Evolutionary conservation across 2,113 vertebrate species (phyloP).

Genomic region (Apodemus speciosus): DNA sequence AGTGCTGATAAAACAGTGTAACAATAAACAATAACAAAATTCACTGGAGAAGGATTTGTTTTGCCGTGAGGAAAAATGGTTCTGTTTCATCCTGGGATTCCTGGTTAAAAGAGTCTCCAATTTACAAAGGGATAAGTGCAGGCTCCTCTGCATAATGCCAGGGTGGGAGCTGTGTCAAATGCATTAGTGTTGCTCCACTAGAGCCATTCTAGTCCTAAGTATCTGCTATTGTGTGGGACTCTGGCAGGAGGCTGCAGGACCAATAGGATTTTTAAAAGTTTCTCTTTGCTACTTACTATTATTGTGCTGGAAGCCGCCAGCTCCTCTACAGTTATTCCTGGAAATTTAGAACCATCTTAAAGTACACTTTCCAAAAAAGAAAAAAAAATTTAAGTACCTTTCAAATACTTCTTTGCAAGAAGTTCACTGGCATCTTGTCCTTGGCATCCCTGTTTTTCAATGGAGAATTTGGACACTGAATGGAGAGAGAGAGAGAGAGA

Average conservation of each 20-base stretch:
- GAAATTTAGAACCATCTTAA: slow-evolving; percentile 72
- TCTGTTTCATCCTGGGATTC: slow-evolving; percentile 89
- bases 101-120: slow-evolving; percentile 89
- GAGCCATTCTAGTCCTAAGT: slow-evolving; percentile 92
- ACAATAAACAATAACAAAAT: slow-evolving; percentile 94
- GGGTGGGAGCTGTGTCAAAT: slow-evolving; percentile 90
- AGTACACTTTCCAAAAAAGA: slow-evolving; percentile 53
- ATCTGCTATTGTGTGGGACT: slow-evolving; percentile 91
- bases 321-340: slow-evolving; percentile 76
- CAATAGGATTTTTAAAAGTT: slow-evolving; percentile 86
- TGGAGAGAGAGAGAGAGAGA: slow-evolving; percentile 23
- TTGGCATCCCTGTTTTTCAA: background rate
- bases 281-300: slow-evolving; percentile 76
- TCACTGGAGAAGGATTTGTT: slow-evolving; percentile 91
- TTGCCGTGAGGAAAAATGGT: slow-evolving; percentile 90
- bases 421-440: slow-evolving; percentile 7
- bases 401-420: background rate
- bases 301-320: slow-evolving; percentile 70
- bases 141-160: slow-evolving; percentile 89
- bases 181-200: slow-evolving; percentile 96
- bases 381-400: background rate
- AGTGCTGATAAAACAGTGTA: slow-evolving; percentile 95
- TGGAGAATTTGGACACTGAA: background rate
- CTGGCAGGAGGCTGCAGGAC: slow-evolving; percentile 91
- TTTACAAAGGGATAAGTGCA: slow-evolving; percentile 88